Conservation (phyloP, 64 coral and sea anemone genomes). For the Anthopleura sola region DNA sequence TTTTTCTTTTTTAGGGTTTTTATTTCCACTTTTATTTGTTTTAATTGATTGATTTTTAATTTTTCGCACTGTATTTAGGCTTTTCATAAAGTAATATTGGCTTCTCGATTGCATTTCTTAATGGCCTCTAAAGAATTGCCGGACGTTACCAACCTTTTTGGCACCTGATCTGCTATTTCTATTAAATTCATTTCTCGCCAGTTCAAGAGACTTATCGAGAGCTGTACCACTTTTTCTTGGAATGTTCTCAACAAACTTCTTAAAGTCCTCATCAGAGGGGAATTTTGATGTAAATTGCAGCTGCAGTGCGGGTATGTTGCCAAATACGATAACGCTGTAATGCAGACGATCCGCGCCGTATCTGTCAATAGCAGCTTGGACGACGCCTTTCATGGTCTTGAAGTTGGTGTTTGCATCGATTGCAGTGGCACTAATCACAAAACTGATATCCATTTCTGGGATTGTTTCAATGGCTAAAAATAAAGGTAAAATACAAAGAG, state of each 20-base stretch:
- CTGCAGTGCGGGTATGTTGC: conserved; percentile 29
- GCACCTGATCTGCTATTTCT: conserved; percentile 34
- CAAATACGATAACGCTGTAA: conserved; percentile 52
- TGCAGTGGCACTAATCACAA: conserved; percentile 57
- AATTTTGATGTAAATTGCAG: conserved; percentile 12
- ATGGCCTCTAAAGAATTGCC: too few relatives aligned
- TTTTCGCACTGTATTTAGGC: too few relatives aligned
- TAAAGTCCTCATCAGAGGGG: conserved; percentile 33
- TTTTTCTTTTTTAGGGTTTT: too few relatives aligned
- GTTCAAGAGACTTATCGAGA: conserved; percentile 18
- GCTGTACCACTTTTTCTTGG: conserved; percentile 15
- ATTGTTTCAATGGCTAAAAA: conserved; percentile 46
- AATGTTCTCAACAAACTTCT: conserved; percentile 7
- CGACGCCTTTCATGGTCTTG: conserved; percentile 51
- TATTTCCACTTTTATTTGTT: too few relatives aligned
- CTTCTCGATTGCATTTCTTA: too few relatives aligned
- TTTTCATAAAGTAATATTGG: too few relatives aligned
- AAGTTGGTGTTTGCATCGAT: conserved; percentile 46
- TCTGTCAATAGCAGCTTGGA: conserved; percentile 51
- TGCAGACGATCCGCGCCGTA: conserved; percentile 45
- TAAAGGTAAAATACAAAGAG: neutral
- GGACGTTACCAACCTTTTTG: conserved; percentile 29
- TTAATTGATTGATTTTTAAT: too few relatives aligned
- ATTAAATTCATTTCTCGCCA: conserved; percentile 17
- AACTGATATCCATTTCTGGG: conserved; percentile 73